These are phyloP conservation scores for Euphonia xanthogaster DNA, from an alignment of 2,797 vertebrate species.

Conservation along the genomic window DNA sequence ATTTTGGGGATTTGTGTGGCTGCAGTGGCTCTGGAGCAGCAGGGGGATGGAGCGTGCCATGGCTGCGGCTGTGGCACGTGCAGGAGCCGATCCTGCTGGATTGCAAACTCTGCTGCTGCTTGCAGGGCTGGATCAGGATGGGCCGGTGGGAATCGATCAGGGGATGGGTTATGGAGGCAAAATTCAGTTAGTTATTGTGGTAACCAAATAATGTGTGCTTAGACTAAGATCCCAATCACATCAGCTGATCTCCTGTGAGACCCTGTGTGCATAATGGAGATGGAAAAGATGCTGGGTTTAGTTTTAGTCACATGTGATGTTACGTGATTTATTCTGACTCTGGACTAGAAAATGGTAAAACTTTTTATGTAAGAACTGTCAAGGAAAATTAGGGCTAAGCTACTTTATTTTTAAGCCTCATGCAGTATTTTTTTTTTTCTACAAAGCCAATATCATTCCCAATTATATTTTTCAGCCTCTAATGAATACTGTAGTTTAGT, in stretches of 20 bases:
- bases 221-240: not conserved
- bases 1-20: not conserved
- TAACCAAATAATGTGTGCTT: not conserved
- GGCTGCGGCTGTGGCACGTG: not conserved
- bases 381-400: constrained; percentile 28
- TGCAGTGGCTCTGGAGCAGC: not conserved
- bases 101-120: not conserved
- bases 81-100: not conserved
- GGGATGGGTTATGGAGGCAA: not conserved
- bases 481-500: not conserved
- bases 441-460: fast-evolving
- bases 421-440: not conserved
- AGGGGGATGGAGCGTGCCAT: not conserved
- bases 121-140: not conserved
- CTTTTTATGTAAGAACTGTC: constrained; percentile 43
- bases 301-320: not conserved
- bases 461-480: not conserved
- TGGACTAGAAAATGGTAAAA: not conserved
- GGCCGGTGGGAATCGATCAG: not conserved
- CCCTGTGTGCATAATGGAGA: not conserved
- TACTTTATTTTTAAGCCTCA: constrained; percentile 4
- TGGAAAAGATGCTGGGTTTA: not conserved
- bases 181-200: not conserved
- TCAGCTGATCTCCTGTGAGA: not conserved
- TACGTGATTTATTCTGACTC: constrained; percentile 29